These are phyloP conservation scores for Enteromius viviparus DNA, from an alignment of 2,797 vertebrate genomes.

Conservation along the genomic window DNA sequence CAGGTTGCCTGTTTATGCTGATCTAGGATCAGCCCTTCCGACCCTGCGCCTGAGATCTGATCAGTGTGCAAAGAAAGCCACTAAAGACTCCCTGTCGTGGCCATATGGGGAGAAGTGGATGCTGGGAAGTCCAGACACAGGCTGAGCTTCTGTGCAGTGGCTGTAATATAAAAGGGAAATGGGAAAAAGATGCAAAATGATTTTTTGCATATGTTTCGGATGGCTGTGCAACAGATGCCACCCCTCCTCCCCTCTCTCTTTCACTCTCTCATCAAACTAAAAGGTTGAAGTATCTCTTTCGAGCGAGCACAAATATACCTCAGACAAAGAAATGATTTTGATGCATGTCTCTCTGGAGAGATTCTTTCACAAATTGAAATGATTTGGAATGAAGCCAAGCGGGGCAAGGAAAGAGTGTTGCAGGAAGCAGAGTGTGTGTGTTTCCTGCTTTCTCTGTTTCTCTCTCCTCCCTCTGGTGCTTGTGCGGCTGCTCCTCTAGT, in stretches of 20 bases:
- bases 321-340: slow-evolving; percentile 47
- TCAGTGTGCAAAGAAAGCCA: slow-evolving; percentile 17
- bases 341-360: slow-evolving; percentile 44
- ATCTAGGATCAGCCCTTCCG: not conserved
- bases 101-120: slow-evolving; percentile 23
- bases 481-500: slow-evolving; percentile 53
- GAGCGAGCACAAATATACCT: slow-evolving; percentile 25
- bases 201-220: slow-evolving; percentile 39
- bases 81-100: not conserved
- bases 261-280: slow-evolving; percentile 45
- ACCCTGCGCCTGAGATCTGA: slow-evolving; percentile 1
- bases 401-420: slow-evolving; percentile 47
- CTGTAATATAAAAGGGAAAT: slow-evolving; percentile 15
- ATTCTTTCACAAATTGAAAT: slow-evolving; percentile 49
- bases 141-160: slow-evolving; percentile 25
- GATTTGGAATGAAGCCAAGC: slow-evolving; percentile 50
- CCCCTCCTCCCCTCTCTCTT: not conserved
- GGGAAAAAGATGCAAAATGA: slow-evolving; percentile 30
- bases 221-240: slow-evolving; percentile 45
- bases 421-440: slow-evolving; percentile 50
- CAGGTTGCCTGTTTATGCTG: slow-evolving; percentile 18
- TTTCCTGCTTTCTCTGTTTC: slow-evolving; percentile 16
- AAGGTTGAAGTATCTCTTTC: slow-evolving; percentile 43
- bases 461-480: not conserved
- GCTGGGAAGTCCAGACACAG: slow-evolving; percentile 17